phyloP scores from a whole-genome alignment of 1,140 invertebrate species.

The Anoplophora glabripennis region DNA sequence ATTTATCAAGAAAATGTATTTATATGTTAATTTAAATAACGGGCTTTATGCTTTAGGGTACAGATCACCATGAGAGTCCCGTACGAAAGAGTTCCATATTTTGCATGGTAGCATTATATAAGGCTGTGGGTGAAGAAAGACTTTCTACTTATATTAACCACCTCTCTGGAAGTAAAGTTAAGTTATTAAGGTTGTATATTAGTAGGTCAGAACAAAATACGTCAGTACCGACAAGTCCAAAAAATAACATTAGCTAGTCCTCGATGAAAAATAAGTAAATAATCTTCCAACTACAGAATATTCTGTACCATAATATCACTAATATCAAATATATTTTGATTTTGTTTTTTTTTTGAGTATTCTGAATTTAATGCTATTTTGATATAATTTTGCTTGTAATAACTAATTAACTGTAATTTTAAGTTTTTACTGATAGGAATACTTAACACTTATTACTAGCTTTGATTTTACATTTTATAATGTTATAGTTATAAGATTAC shows the following conservation, averaged over 20 bases:
- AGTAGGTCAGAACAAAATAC: conserved; percentile 33
- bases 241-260: conserved; percentile 29
- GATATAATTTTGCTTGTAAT: background rate
- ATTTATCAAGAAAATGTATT: too few relatives aligned
- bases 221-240: conserved; percentile 34
- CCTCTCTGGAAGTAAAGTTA: conserved; percentile 77
- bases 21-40: too few relatives aligned
- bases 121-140: conserved; percentile 77
- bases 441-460: too few relatives aligned
- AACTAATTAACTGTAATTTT: conserved; percentile 1
- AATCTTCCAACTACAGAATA: background rate
- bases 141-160: conserved; percentile 75
- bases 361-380: background rate
- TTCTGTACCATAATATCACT: too few relatives aligned
- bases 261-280: background rate
- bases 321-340: background rate
- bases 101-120: conserved; percentile 90
- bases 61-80: conserved; percentile 82
- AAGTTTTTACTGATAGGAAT: background rate
- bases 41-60: conserved; percentile 60
- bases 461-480: too few relatives aligned
- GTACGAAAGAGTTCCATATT: conserved; percentile 93
- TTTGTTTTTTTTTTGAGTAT: background rate
- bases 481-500: too few relatives aligned
- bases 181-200: conserved; percentile 45